These are phyloP conservation scores for Microcebus griseorufus DNA, from an alignment of 2,113 vertebrate genomes.

Conservation along the genomic window DNA sequence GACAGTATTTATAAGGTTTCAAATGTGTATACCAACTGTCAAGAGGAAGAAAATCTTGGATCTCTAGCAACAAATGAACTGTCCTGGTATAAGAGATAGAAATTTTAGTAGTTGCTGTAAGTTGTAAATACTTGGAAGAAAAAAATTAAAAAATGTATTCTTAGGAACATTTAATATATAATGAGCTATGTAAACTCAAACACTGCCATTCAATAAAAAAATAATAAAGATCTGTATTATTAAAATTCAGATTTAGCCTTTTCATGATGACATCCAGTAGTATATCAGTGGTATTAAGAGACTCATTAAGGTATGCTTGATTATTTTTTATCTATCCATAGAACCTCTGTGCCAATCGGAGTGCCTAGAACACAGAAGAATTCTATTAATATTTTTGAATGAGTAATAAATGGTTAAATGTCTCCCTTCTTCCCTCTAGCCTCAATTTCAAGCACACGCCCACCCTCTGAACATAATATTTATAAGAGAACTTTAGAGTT, in stretches of 20 bases:
- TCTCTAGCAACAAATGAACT: background rate
- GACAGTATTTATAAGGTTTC: background rate
- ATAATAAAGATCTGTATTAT: background rate
- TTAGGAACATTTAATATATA: background rate
- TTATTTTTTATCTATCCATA: background rate
- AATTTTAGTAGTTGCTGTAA: background rate
- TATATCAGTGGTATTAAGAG: background rate
- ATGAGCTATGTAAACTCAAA: background rate
- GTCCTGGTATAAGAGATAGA: background rate
- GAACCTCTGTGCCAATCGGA: background rate
- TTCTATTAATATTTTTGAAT: constrained; percentile 20
- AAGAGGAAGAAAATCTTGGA: background rate
- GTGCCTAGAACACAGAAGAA: background rate
- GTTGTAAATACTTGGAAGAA: background rate
- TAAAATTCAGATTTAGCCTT: background rate
- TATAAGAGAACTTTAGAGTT: background rate
- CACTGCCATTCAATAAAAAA: background rate
- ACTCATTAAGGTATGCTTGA: background rate
- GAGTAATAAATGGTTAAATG: background rate
- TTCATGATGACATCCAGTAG: background rate
- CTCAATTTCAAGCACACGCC: background rate
- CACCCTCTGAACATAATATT: background rate
- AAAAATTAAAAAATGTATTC: background rate
- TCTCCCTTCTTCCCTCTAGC: background rate
- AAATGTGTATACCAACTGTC: background rate